Conservation (phyloP, 2,113 vertebrate genomes). For the Chrysemys picta region DNA sequence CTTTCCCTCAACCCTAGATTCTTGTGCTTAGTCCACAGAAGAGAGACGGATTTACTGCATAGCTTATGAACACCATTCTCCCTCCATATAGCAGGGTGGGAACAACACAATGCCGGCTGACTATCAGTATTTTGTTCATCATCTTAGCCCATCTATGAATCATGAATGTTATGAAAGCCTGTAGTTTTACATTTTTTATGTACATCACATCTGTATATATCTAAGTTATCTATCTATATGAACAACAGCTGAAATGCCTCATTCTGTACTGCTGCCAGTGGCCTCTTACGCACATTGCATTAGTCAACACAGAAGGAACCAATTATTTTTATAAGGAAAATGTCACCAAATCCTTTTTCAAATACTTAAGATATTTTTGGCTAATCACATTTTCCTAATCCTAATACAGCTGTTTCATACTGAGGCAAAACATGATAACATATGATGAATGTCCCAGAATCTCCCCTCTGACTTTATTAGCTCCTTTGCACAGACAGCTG, state of each 20-base stretch:
- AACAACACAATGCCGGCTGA: slow-evolving; percentile 21
- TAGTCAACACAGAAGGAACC: slow-evolving; percentile 59
- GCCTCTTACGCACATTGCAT: slow-evolving; percentile 22
- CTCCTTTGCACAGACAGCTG: background rate
- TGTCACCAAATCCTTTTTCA: slow-evolving; percentile 60
- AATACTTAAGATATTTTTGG: slow-evolving; percentile 69
- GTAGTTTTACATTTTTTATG: slow-evolving; percentile 57
- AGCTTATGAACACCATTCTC: background rate
- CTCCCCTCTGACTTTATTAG: slow-evolving; percentile 49
- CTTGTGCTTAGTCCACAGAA: background rate
- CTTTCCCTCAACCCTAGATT: background rate
- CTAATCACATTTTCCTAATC: slow-evolving; percentile 61
- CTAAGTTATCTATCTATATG: slow-evolving; percentile 27
- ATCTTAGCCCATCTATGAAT: slow-evolving; percentile 52
- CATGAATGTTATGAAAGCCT: slow-evolving; percentile 38
- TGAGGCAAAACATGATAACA: slow-evolving; percentile 14
- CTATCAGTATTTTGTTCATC: slow-evolving; percentile 45
- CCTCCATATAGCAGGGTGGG: background rate
- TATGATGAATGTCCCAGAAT: background rate
- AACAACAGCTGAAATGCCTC: slow-evolving; percentile 70
- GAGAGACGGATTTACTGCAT: slow-evolving; percentile 33
- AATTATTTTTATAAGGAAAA: slow-evolving; percentile 70
- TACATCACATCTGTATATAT: slow-evolving; percentile 45
- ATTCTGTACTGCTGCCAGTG: slow-evolving; percentile 11
- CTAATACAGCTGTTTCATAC: slow-evolving; percentile 39